phyloP scores from a whole-genome alignment of 2,888 invertebrate genomes.

The Drosophila fulvimacula region DNA sequence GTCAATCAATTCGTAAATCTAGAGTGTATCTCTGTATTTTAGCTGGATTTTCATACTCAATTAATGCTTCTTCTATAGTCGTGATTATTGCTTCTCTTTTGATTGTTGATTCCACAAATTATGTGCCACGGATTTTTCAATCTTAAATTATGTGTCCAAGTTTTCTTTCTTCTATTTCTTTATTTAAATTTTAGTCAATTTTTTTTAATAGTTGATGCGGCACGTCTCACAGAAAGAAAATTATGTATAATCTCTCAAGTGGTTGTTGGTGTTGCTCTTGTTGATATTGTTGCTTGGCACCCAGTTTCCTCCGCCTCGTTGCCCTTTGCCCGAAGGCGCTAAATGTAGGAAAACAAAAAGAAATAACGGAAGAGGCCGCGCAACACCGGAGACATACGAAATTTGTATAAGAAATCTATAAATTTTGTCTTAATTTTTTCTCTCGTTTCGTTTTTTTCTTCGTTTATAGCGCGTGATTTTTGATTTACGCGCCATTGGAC shows the following conservation, averaged over 20 bases:
- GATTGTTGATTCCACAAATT: slow-evolving; percentile 15
- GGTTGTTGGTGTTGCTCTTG: slow-evolving; percentile 40
- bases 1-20: background rate
- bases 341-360: slow-evolving; percentile 67
- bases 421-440: slow-evolving; percentile 71
- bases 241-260: slow-evolving; percentile 67
- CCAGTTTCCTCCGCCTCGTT: slow-evolving; percentile 4
- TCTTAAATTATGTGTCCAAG: slow-evolving; percentile 20
- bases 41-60: slow-evolving; percentile 1
- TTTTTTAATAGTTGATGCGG: slow-evolving; percentile 1
- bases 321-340: slow-evolving; percentile 63
- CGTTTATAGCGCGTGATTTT: slow-evolving; percentile 67
- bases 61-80: slow-evolving; percentile 19
- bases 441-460: slow-evolving; percentile 10
- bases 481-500: slow-evolving; percentile 79
- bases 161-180: slow-evolving; percentile 1
- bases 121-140: slow-evolving; percentile 4
- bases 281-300: slow-evolving; percentile 30
- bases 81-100: slow-evolving; percentile 19
- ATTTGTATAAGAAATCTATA: slow-evolving; percentile 57
- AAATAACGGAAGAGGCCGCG: slow-evolving; percentile 58
- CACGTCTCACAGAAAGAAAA: slow-evolving; percentile 21
- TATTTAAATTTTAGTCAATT: slow-evolving; percentile 15
- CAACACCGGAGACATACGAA: slow-evolving; percentile 30
- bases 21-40: background rate